phyloP scores from a whole-genome alignment of 1,140 invertebrate genomes.

The Octopus bimaculoides region DNA sequence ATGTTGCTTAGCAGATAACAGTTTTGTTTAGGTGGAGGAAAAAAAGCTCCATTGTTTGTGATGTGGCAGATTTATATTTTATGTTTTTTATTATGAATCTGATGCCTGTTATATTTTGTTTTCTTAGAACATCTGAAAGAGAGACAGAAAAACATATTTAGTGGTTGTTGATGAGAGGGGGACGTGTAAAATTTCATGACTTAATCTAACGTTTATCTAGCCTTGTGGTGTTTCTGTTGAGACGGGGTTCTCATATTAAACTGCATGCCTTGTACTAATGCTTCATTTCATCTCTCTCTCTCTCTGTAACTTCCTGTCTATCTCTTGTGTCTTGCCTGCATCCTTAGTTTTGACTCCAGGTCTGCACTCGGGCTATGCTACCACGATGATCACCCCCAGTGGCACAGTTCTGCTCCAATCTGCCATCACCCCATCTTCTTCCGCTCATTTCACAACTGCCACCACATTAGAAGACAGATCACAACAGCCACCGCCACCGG shows the following conservation, averaged over 20 bases:
- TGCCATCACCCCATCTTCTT: background rate
- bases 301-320: background rate
- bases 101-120: no score
- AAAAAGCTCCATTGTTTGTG: no score
- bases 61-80: no score
- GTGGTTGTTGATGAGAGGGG: no score
- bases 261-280: background rate
- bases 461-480: background rate
- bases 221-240: no score
- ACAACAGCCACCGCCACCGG: background rate
- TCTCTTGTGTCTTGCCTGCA: conserved; percentile 28
- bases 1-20: no score
- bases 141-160: no score
- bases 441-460: background rate
- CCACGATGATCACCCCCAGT: background rate
- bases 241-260: background rate
- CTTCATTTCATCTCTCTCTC: background rate
- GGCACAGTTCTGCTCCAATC: background rate
- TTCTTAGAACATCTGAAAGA: no score
- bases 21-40: no score
- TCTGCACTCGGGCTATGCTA: conserved; percentile 4
- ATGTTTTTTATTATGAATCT: no score
- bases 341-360: background rate
- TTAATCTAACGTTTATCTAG: no score
- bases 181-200: no score